Conservation (phyloP, 2,113 vertebrate species). For the Oreochromis niloticus region DNA sequence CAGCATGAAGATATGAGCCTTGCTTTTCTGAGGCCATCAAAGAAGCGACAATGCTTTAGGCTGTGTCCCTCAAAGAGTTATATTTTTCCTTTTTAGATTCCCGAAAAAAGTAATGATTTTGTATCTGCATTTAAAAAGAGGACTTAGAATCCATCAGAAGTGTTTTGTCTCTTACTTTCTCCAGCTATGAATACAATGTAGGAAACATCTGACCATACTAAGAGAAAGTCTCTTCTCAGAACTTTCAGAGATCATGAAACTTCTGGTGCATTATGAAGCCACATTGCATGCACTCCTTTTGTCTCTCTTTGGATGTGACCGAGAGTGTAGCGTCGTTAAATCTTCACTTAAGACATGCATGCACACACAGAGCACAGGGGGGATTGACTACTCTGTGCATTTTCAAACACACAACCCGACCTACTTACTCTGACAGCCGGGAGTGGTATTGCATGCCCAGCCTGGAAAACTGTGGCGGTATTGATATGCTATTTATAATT, state of each 20-base stretch:
- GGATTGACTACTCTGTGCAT: background rate
- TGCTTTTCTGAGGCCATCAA: background rate
- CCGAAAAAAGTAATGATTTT: background rate
- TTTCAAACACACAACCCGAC: slow-evolving; percentile 38
- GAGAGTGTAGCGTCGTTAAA: slow-evolving; percentile 19
- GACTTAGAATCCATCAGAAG: background rate
- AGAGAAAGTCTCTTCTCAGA: background rate
- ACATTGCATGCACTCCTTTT: slow-evolving; percentile 5
- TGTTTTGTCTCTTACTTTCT: background rate
- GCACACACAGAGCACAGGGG: background rate
- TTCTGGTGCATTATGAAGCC: slow-evolving; percentile 29
- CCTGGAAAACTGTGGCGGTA: slow-evolving; percentile 55
- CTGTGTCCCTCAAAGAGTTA: background rate
- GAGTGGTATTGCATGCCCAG: slow-evolving; percentile 45
- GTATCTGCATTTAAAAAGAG: background rate
- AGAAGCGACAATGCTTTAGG: background rate
- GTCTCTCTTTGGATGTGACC: slow-evolving; percentile 25
- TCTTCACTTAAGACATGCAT: slow-evolving; percentile 4
- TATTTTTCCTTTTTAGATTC: background rate
- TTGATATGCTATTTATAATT: slow-evolving; percentile 75
- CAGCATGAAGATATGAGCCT: background rate
- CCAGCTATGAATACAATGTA: background rate
- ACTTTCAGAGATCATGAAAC: slow-evolving; percentile 20
- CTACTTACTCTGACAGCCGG: slow-evolving; percentile 61
- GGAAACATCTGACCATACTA: background rate